Evolutionary conservation across 2,888 invertebrate species (phyloP), one percentile per base, ranked within the genome.

Genomic region (Hemicrepidius hirtus): DNA sequence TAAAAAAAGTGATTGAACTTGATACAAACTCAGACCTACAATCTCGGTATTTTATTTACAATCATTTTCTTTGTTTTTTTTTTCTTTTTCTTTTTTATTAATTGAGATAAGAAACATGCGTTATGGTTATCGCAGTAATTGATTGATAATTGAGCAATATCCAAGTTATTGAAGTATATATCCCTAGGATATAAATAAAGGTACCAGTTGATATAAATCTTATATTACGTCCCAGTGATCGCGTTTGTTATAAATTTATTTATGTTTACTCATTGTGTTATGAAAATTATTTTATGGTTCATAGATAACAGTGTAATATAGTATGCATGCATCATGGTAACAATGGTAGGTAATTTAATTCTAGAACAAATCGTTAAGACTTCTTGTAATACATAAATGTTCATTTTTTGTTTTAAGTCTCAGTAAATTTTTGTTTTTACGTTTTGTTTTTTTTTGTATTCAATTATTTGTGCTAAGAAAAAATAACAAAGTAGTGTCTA

Each of bases 1-100:
- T 6, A 57, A 57, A n/a, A 57, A 57, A 37, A 20, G 57, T 57
- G 28, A 53, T 7, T 57, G 57, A 37, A 57, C 57, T 57, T 57
- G 37, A 37, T 37, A 37, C 12, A 5, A 7, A 1, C 13, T 13
- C 1, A 7, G 28, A n/a, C 18, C 9, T 16, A 24, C 20, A 53
- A 20, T 57, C 37, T 37, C 6, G 57, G 37, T 16, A 57, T 35
- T 35, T 57, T 57, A 57, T 57, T 57, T 57, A 57, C 57, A 37
- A 3, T 1, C n/a, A 37, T 40, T 20, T 40, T 53, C 16, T 35
- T 37, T 20, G 37, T 37, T 28, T 37, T 20, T 7, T 12, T 53
- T n/a, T n/a, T 57, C 57, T 20, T 40, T 53, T 16, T 35, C 21
- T 20, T 57, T 37, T 28, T 37, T 20, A 13, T 12, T 53, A 28